Evolutionary conservation across 2,113 vertebrate genomes (phyloP), one percentile per base, ranked within the genome.

Genomic region (Mesitornis unicolor): DNA sequence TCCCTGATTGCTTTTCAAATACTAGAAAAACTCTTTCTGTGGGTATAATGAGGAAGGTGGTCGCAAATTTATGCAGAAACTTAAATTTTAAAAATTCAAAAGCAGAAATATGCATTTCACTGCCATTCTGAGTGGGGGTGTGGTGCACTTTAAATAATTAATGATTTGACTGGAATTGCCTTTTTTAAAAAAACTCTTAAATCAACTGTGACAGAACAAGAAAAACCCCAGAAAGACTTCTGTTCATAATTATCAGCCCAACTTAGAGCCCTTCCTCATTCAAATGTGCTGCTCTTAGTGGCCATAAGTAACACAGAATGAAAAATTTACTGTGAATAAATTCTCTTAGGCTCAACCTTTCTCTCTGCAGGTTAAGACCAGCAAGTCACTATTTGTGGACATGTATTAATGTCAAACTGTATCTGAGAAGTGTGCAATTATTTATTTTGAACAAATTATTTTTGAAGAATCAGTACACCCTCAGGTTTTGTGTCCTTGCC

Each of bases 401-500:
- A 26, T 1, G 1, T 53, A 21, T 43, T 83, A 40, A 35, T 92
- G 35, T 69, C 83, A 69, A 76, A 28, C 86, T 77, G 16, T 48
- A 29, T 78, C 75, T 84, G 59, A 82, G 24, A 60, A 87, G 20
- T 24, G 22, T 36, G n/a, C 28, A 73, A 2, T 54, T 77, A 14
- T 76, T 92, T 91, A 45, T 68, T 70, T 93, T 31, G 35, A 89
- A 71, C 16, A 84, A 38, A 29, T 81, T 53, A 35, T 65, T 74
- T 90, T 54, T 91, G 33, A 95, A 59, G 51, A 48, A 48, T 70
- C 16, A 16, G 29, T 65, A 36, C 22, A 76, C 43, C n/a, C 68
- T 90, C 38, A 91, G 90, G 71, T 76, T 94, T 97, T 93, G 50
- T 87, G 42, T 94, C 48, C 63, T 70, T 87, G 22, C 57, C 73